Base-by-base conservation (phyloP, 1,140 invertebrate genomes). In the Meloidogyne floridensis region DNA sequence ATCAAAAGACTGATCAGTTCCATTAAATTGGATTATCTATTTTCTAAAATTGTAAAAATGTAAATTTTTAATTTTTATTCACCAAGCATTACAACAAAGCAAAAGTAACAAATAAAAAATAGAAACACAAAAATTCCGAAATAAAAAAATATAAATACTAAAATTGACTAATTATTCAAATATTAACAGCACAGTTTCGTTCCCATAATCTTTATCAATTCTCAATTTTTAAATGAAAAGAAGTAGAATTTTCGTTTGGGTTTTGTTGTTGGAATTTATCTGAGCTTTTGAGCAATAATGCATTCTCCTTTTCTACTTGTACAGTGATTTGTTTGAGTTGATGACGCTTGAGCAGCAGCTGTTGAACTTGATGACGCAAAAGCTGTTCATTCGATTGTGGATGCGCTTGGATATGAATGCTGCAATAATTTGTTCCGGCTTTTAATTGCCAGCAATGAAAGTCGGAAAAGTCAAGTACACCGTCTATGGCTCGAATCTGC, bases 391-490 rank as follows among this genome's bases (percentile, higher is more conserved):
- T 89, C 4, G 83, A 77, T 9, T 86, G 82, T 8, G 87, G 82
- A 15, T 32, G 15, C 3, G 85, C 80, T 77, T 88, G 86, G 13
- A 89, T 75, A 18, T 83, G 82, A 20, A 90, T 75, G 53, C 77
- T 85, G 11, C 79, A 82, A 11, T 90, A 87, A 73, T 89, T 90
- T 11, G 80, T 72, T 18, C 86, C 88, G 2, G 82, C 72, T 82
- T 89, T 89, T n/a, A 88, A 75, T 74, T 89, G 88, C 88, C 88
- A 89, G 15, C 82, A 70, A 69, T 89, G 86, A 53, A 84, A 72
- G 11, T 83, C 75, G 32, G 85, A 86, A 72, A 83, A 88, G 10
- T 83, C 89, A 18, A 80, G 54, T 2, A 89, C 87, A 9, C 89
- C 87, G 11, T 89, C 85, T 15, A 90, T 72, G 32, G 83, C 70